Evolutionary conservation across 2,797 vertebrate species (phyloP).

Genomic region (Enteromius mattozi): DNA sequence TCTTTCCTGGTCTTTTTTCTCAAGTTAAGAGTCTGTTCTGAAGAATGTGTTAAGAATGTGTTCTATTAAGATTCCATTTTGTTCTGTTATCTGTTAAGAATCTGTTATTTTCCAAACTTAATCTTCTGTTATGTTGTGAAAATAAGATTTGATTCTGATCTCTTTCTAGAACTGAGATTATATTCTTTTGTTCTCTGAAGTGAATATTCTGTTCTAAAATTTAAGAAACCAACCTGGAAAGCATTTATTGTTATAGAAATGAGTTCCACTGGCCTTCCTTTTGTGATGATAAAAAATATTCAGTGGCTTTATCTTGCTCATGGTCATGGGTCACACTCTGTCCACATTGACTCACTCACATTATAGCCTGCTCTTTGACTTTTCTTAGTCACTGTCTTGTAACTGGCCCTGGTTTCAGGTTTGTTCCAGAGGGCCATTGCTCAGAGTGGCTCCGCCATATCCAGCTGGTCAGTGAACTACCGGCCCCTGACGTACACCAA

Average conservation of each 20-base stretch:
- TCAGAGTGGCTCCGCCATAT: conserved; percentile 93
- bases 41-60: background rate
- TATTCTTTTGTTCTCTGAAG: background rate
- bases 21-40: background rate
- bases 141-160: background rate
- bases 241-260: background rate
- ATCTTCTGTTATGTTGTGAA: background rate
- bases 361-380: conserved; percentile 4
- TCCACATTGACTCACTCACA: conserved; percentile 12
- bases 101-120: too few relatives aligned
- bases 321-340: conserved; percentile 18
- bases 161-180: background rate
- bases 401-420: conserved; percentile 70
- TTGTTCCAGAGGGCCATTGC: conserved; percentile 94
- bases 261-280: background rate
- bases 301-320: conserved; percentile 14
- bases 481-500: conserved; percentile 89
- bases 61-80: background rate
- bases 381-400: conserved; percentile 30
- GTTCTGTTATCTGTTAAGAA: background rate
- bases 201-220: background rate
- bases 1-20: background rate
- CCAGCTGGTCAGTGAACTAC: conserved; percentile 97
- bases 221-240: background rate
- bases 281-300: background rate